Conservation (phyloP, 2,888 invertebrate species). For the Sphecodes monilicornis region DNA sequence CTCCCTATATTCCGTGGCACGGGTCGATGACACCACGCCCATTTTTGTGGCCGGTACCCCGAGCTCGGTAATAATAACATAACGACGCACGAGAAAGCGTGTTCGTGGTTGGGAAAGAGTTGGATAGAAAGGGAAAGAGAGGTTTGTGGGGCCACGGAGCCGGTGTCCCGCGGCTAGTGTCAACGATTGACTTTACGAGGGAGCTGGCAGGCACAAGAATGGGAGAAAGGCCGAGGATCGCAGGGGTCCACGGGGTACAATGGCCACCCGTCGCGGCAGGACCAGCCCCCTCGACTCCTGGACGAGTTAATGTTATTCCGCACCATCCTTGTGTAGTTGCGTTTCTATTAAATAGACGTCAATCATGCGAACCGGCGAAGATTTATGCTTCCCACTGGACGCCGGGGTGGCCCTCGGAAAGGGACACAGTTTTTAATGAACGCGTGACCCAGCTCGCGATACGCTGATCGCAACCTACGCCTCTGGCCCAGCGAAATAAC, state of each 20-base stretch:
- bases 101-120: conserved; percentile 49
- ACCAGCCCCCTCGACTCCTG: conserved; percentile 81
- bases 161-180: conserved; percentile 82
- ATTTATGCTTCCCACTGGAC: conserved; percentile 73
- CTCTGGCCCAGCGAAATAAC: not conserved
- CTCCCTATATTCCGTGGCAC: not conserved
- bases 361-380: conserved; percentile 76
- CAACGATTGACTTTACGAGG: conserved; percentile 84
- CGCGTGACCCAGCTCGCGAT: conserved; percentile 27
- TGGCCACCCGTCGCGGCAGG: conserved; percentile 82
- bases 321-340: conserved; percentile 78
- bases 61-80: conserved; percentile 75
- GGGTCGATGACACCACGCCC: conserved; percentile 67
- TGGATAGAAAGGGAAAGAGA: conserved; percentile 48
- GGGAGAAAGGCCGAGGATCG: conserved; percentile 75
- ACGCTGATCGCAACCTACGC: not conserved
- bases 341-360: conserved; percentile 83
- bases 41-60: conserved; percentile 62
- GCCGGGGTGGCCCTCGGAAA: conserved; percentile 66
- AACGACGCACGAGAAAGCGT: conserved; percentile 59
- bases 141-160: conserved; percentile 51
- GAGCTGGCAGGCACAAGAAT: conserved; percentile 78
- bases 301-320: conserved; percentile 82
- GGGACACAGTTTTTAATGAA: conserved; percentile 69
- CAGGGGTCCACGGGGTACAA: conserved; percentile 80